Evolutionary conservation across 2,888 invertebrate genomes (phyloP).

Genomic region (Tenodera sinensis): DNA sequence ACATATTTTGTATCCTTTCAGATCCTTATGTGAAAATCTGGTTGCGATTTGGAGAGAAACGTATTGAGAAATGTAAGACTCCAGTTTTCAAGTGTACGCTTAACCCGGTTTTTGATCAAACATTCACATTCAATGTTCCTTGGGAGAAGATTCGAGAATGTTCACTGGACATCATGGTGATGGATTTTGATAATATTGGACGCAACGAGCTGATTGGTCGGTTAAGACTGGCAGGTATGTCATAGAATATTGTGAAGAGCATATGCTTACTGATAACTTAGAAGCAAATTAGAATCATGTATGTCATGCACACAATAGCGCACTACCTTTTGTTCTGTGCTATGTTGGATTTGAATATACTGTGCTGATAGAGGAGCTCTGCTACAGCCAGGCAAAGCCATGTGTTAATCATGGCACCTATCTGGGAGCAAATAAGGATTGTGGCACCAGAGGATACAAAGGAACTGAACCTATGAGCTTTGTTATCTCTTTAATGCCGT

Average conservation of each 20-base stretch:
- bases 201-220: slow-evolving; percentile 88
- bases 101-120: slow-evolving; percentile 94
- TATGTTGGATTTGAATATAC: too few species aligned
- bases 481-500: too few species aligned
- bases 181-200: slow-evolving; percentile 97
- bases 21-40: slow-evolving; percentile 99
- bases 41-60: slow-evolving; percentile 92
- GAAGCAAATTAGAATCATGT: too few species aligned
- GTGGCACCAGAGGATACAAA: too few species aligned
- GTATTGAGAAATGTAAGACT: slow-evolving; percentile 93
- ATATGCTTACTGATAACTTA: too few species aligned
- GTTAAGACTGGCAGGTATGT: slow-evolving; percentile 83
- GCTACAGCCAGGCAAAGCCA: too few species aligned
- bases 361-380: too few species aligned
- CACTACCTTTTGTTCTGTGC: too few species aligned
- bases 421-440: too few species aligned
- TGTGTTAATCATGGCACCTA: too few species aligned
- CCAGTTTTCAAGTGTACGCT: slow-evolving; percentile 90
- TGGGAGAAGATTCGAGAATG: slow-evolving; percentile 97
- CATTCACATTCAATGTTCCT: slow-evolving; percentile 92
- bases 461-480: too few species aligned
- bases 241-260: neutral
- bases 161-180: slow-evolving; percentile 88
- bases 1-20: slow-evolving; percentile 47
- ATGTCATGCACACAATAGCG: too few species aligned